Conservation (phyloP, 2,888 invertebrate genomes). For the Trypoxylon attenuatum region DNA sequence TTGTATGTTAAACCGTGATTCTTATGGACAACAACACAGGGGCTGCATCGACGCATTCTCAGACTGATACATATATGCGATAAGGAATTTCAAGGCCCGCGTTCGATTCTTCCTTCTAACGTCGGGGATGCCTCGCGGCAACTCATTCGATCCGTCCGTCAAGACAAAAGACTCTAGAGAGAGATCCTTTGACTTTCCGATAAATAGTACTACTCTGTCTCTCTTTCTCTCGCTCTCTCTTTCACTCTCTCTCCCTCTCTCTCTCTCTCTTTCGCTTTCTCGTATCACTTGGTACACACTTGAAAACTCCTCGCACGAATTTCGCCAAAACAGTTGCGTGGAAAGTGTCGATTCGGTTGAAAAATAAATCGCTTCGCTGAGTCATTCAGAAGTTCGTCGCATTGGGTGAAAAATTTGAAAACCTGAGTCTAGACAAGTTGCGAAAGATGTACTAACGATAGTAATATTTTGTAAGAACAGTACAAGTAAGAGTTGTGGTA, state of each 20-base stretch:
- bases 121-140: constrained; percentile 4
- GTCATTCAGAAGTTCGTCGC: constrained; percentile 47
- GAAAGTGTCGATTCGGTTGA: constrained; percentile 24
- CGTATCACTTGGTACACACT: no score
- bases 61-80: not conserved
- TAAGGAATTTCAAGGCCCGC: constrained; percentile 17
- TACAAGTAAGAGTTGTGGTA: constrained; percentile 17
- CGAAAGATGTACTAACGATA: constrained; percentile 13
- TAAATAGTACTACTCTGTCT: no score
- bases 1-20: constrained; percentile 36
- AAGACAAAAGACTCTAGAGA: no score
- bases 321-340: constrained; percentile 1
- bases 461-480: constrained; percentile 18
- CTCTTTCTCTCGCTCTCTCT: no score
- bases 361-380: constrained; percentile 44
- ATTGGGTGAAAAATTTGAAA: constrained; percentile 32
- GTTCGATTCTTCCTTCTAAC: constrained; percentile 28
- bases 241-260: no score
- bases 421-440: constrained; percentile 22
- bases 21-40: constrained; percentile 35
- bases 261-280: no score
- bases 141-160: no score
- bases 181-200: no score
- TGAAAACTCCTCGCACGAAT: not conserved
- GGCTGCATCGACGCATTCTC: no score